Conservation (phyloP, 2,888 invertebrate genomes). For the Dryobotodes eremita region DNA sequence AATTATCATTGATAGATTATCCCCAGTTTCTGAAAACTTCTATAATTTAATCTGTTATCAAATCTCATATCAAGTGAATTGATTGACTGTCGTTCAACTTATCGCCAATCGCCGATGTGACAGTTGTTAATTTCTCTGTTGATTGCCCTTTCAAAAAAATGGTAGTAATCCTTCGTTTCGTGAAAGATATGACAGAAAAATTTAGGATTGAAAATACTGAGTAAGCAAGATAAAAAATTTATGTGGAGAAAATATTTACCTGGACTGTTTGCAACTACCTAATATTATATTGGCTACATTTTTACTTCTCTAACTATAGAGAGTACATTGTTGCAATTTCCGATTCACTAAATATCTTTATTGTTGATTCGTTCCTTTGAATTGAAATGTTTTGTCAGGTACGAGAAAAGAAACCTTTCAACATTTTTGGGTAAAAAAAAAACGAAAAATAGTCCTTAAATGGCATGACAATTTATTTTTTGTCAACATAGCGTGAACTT, state of each 20-base stretch:
- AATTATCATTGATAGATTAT: not conserved
- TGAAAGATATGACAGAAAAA: not conserved
- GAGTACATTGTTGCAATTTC: conserved; percentile 39
- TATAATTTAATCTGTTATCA: not conserved
- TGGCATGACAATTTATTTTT: conserved; percentile 1
- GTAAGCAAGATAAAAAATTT: not conserved
- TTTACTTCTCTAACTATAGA: not conserved
- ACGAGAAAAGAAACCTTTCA: not conserved
- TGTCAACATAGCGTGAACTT: not conserved
- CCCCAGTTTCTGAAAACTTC: not conserved
- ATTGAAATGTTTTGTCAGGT: conserved; percentile 12
- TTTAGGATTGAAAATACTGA: not conserved
- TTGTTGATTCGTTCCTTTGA: not conserved
- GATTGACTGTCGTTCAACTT: not conserved
- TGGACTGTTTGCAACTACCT: not conserved
- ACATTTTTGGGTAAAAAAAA: not conserved
- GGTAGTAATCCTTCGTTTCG: not conserved
- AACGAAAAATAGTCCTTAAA: not conserved
- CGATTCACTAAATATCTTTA: conserved; percentile 5
- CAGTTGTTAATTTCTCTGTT: not conserved
- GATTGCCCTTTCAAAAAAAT: not conserved
- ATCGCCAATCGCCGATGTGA: not conserved
- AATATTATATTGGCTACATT: not conserved
- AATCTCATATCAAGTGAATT: not conserved
- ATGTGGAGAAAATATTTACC: not conserved